These are phyloP conservation scores for Antechinus stuartii DNA, from an alignment of 2,113 vertebrate species.

Conservation along the genomic window DNA sequence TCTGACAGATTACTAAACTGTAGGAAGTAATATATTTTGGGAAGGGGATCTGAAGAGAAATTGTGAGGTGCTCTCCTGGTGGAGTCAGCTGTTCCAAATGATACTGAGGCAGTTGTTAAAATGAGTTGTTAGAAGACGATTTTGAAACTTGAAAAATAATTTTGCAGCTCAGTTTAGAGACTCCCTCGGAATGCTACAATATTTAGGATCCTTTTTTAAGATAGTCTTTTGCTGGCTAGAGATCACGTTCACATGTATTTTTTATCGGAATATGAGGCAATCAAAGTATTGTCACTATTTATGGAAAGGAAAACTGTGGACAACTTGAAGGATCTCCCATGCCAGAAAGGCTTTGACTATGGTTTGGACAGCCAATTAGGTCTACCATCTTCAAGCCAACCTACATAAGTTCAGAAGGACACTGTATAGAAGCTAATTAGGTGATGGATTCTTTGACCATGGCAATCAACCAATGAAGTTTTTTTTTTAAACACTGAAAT, in stretches of 20 bases:
- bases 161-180: background rate
- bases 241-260: background rate
- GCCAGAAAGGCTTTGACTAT: background rate
- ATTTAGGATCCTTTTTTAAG: background rate
- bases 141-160: background rate
- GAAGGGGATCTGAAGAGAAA: slow-evolving; percentile 24
- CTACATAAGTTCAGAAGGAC: background rate
- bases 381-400: background rate
- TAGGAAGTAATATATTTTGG: background rate
- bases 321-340: background rate
- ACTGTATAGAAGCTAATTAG: background rate
- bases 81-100: background rate
- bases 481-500: background rate
- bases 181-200: background rate
- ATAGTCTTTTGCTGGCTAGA: background rate
- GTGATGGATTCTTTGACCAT: background rate
- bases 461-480: background rate
- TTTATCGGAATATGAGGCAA: background rate
- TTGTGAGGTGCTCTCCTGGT: background rate
- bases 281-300: background rate
- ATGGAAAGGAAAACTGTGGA: background rate
- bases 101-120: accelerated
- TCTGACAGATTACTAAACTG: background rate
- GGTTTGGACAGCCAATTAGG: too few relatives aligned
- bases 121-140: background rate